These are phyloP conservation scores for Plumapathes pennacea DNA, from an alignment of 92 coral and sea anemone species.

Conservation along the genomic window DNA sequence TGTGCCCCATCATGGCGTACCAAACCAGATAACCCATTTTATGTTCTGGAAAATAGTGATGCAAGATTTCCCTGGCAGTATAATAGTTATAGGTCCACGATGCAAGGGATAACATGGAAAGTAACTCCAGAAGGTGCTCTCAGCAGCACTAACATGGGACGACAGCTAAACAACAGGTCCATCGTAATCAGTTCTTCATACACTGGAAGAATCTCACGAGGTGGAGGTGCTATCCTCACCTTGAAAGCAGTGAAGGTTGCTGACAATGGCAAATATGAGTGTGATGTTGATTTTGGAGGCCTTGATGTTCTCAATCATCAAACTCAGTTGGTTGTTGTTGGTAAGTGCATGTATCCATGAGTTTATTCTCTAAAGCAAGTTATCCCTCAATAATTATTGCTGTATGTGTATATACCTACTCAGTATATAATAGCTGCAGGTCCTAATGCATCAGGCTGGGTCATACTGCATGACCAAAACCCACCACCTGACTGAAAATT, in stretches of 20 bases:
- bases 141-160: too few relatives aligned
- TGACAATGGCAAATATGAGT: conserved; percentile 12
- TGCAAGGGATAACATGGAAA: not conserved
- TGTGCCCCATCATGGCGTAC: conserved; percentile 9
- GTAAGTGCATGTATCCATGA: conserved; percentile 19
- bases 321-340: conserved; percentile 24
- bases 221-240: not conserved
- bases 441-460: too few relatives aligned
- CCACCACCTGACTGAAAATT: too few relatives aligned
- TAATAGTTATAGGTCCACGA: not conserved
- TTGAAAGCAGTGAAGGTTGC: conserved; percentile 4
- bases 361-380: too few relatives aligned
- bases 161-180: too few relatives aligned
- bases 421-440: too few relatives aligned
- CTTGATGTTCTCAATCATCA: not conserved
- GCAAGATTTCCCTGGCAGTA: conserved; percentile 24
- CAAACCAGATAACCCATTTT: conserved; percentile 5
- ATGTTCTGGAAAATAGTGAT: not conserved
- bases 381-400: too few relatives aligned
- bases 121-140: too few relatives aligned
- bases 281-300: not conserved
- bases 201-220: conserved; percentile 1
- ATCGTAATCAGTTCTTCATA: too few relatives aligned
- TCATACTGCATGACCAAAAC: too few relatives aligned
- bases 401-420: too few relatives aligned